Evolutionary conservation across 2,888 invertebrate species (phyloP), one percentile per base, ranked within the genome.

Genomic region (Arctia plantaginis): DNA sequence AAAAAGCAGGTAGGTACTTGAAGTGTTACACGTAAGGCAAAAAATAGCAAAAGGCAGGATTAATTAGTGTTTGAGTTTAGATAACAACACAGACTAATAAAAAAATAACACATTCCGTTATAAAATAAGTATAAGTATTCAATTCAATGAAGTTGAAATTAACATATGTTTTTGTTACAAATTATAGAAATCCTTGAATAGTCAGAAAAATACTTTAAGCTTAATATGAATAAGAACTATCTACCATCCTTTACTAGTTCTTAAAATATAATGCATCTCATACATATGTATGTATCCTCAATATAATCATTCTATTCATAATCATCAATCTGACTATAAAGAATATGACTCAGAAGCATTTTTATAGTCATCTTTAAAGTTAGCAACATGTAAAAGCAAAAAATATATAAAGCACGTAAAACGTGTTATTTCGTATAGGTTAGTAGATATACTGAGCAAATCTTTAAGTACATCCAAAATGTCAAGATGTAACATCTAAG

Each of bases 401-500:
- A 7, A 30, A 62, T 62, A 18, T 62, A 30, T 62, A 62, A 77
- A 71, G 72, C 72, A 73, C 76, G 75, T 67, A 82, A 77, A 78
- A 67, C 74, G 51, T 76, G 74, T 30, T 70, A 47, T 71, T 69
- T 71, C 62, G 65, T 66, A 59, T 71, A 80, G 55, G 74, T 73
- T 77, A 64, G 71, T 66, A 77, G 73, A 44, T 69, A 68, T 67
- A 73, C 20, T 69, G 55, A 55, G n/a, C 23, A 39, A 55, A 39
- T 71, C 76, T 70, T 30, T 30, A 18, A 30, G 62, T 62, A 62
- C 73, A 71, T 77, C 66, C 79, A 83, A 88, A 88, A 88, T 88
- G 88, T 83, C 87, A 88, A 86, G 83, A 86, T 84, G 78, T 80
- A 79, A 79, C 83, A 79, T 82, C 79, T 74, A 71, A 82, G 85